A percentile compares a stretch with the other conserved stretches of the same genome.
Evolutionary conservation across 2,888 invertebrate species (phyloP).

Genomic region (Brassicogethes aeneus): DNA sequence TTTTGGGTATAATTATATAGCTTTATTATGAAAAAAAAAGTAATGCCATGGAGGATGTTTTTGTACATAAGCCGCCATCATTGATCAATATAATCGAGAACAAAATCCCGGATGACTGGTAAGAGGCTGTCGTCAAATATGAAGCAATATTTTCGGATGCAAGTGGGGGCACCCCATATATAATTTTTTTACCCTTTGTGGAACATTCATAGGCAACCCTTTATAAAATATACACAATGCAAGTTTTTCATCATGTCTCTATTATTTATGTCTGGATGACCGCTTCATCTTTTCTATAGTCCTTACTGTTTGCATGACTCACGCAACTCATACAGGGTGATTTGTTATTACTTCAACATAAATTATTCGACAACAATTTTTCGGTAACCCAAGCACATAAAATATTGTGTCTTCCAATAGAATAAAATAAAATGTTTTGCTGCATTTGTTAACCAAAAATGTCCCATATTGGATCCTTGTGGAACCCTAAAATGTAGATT

Average conservation of each 20-base stretch:
- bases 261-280: slow-evolving; percentile 39
- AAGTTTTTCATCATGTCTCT: slow-evolving; percentile 39
- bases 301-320: slow-evolving; percentile 30
- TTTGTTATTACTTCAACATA: too few relatives aligned
- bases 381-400: too few relatives aligned
- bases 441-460: too few relatives aligned
- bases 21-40: too few relatives aligned
- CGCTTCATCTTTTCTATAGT: slow-evolving; percentile 28
- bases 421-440: too few relatives aligned
- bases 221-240: slow-evolving; percentile 36
- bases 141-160: slow-evolving; percentile 31
- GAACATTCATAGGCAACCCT: slow-evolving; percentile 37
- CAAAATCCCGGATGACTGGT: slow-evolving; percentile 31
- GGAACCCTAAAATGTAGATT: too few relatives aligned
- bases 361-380: slow-evolving; percentile 10
- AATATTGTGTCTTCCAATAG: too few relatives aligned
- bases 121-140: slow-evolving; percentile 33
- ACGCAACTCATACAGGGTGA: slow-evolving; percentile 27
- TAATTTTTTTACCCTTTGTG: slow-evolving; percentile 34
- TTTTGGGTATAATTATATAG: too few relatives aligned
- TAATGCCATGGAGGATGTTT: too few relatives aligned
- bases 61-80: slow-evolving; percentile 22
- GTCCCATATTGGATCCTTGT: too few relatives aligned
- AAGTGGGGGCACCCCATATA: slow-evolving; percentile 29
- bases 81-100: slow-evolving; percentile 29